phyloP scores from a whole-genome alignment of 1,140 invertebrate species.

The Tetraneura akinire region DNA sequence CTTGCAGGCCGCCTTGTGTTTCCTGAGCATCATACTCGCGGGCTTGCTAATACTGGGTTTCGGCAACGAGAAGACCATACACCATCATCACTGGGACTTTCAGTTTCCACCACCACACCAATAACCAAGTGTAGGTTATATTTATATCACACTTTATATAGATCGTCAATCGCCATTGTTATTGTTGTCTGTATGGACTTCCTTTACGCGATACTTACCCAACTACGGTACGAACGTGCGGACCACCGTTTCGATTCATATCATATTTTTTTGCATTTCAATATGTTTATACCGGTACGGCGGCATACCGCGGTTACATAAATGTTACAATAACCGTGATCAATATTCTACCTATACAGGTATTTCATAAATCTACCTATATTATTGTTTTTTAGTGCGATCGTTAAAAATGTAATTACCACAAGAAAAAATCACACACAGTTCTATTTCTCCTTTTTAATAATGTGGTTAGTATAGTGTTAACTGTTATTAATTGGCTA shows the following conservation, averaged over 20 bases:
- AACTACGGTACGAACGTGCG: background rate
- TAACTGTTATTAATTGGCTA: no score
- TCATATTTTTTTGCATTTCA: constrained; percentile 36
- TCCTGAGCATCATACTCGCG: constrained; percentile 73
- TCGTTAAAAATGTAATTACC: constrained; percentile 3
- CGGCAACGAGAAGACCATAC: constrained; percentile 67
- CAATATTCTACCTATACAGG: no score
- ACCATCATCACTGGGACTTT: constrained; percentile 84
- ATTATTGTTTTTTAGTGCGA: background rate
- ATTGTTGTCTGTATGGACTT: background rate
- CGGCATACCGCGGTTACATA: no score
- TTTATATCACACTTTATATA: background rate
- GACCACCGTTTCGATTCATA: background rate
- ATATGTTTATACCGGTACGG: constrained; percentile 26
- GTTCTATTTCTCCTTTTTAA: no score
- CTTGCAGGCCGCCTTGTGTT: constrained; percentile 70
- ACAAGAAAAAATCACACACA: no score
- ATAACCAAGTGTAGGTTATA: background rate
- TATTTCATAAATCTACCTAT: no score
- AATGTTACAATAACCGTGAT: no score
- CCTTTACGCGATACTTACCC: no score
- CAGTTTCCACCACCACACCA: constrained; percentile 66
- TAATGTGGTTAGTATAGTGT: background rate
- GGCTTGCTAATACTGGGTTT: constrained; percentile 72
- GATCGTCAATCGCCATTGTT: no score